These are phyloP conservation scores for Pollenia labialis DNA, from an alignment of 2,888 invertebrate genomes.

Conservation along the genomic window DNA sequence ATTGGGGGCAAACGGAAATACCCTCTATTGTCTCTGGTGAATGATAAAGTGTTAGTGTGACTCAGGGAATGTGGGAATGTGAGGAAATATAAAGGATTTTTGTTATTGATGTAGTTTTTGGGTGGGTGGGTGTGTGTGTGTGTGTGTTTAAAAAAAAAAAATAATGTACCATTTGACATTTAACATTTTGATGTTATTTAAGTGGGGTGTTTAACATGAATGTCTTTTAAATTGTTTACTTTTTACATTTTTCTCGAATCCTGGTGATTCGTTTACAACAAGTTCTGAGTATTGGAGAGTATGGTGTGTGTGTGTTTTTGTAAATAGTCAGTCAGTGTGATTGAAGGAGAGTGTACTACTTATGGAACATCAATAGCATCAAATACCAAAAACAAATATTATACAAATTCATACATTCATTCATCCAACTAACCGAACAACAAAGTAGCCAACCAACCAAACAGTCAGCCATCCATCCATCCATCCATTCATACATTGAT, in stretches of 20 bases:
- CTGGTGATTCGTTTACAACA: slow-evolving; percentile 22
- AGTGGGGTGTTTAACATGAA: slow-evolving; percentile 66
- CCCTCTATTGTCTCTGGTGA: slow-evolving; percentile 7
- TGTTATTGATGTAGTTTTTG: slow-evolving; percentile 9
- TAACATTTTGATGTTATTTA: slow-evolving; percentile 65
- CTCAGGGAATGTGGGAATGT: background rate
- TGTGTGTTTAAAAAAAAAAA: background rate
- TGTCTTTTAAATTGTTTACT: slow-evolving; percentile 28
- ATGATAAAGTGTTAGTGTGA: slow-evolving; percentile 5
- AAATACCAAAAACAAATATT: slow-evolving; percentile 53
- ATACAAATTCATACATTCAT: slow-evolving; percentile 42
- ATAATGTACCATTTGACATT: slow-evolving; percentile 69
- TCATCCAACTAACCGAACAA: slow-evolving; percentile 54
- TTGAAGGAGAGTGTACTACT: slow-evolving; percentile 8
- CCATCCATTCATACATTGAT: slow-evolving; percentile 20
- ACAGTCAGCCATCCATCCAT: slow-evolving; percentile 23
- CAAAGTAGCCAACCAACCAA: slow-evolving; percentile 21
- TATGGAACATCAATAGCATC: slow-evolving; percentile 58
- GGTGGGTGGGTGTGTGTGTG: background rate
- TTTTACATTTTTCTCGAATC: background rate
- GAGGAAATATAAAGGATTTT: background rate
- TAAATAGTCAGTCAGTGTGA: background rate
- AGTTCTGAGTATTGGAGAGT: background rate
- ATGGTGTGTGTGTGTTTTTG: background rate
- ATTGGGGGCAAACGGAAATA: slow-evolving; percentile 27